Conservation (phyloP, 2,797 vertebrate species). For the Trachops cirrhosus region DNA sequence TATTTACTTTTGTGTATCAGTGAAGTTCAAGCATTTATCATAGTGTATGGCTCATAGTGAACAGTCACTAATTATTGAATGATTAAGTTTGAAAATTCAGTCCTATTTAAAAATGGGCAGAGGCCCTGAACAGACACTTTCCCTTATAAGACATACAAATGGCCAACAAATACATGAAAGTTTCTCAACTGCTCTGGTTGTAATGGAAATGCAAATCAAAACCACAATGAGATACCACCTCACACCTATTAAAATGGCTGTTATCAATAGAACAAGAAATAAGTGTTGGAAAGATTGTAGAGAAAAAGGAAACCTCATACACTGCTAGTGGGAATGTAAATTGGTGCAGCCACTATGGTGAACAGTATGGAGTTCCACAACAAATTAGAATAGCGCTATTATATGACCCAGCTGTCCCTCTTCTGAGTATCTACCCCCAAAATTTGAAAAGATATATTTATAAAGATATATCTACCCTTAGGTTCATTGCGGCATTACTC, state of each 20-base stretch:
- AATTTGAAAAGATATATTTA: background rate
- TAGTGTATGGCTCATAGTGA: background rate
- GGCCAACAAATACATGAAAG: background rate
- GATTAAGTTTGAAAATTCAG: slow-evolving; percentile 1
- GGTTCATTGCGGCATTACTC: background rate
- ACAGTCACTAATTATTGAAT: slow-evolving; percentile 16
- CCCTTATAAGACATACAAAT: background rate
- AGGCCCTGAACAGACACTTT: background rate
- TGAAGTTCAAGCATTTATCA: background rate
- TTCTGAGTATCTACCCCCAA: background rate
- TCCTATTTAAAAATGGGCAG: background rate
- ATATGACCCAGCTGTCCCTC: background rate
- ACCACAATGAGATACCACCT: background rate
- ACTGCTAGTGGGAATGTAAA: background rate
- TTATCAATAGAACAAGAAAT: background rate
- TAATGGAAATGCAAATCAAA: background rate
- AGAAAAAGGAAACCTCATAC: background rate
- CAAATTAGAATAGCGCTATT: background rate
- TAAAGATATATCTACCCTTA: background rate
- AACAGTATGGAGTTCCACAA: background rate
- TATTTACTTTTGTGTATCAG: background rate
- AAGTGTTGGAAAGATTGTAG: background rate
- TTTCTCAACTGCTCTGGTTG: background rate
- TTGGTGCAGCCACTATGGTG: background rate
- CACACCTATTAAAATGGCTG: background rate